Evolutionary conservation across 2,888 invertebrate genomes (phyloP), one percentile per base, ranked within the genome.

Genomic region (Apeira syringaria): DNA sequence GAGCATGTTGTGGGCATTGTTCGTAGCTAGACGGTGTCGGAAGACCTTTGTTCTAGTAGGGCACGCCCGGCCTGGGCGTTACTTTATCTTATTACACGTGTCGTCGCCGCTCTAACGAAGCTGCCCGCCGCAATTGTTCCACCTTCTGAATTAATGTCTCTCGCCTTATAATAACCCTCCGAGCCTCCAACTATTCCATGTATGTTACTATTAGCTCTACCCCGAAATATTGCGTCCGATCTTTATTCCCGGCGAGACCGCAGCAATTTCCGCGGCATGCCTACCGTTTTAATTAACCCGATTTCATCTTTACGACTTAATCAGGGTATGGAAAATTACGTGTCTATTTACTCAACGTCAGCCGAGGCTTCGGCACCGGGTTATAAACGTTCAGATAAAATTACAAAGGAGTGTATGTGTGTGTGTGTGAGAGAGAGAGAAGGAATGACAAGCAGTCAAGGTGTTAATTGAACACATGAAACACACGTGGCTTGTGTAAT

Each of bases 61-160:
- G 71, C 74, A 73, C 65, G 65, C 37, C 48, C 47, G 50, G 49
- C 56, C 55, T 63, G 66, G 63, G 64, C 61, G 69, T 76, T 74
- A 82, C 76, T 83, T 79, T 82, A 84, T 84, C 80, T 80, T 76
- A 81, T 83, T 81, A 82, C 80, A 84, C 73, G 72, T 80, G 77
- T 79, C 77, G 74, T 69, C 66, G 68, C 63, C 72, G 74, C 68
- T 71, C 70, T 77, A 74, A 78, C 75, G 71, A 75, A 79, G 71
- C 75, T 74, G 74, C 67, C 68, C 62, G 64, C 69, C 74, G 61
- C 77, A 74, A 80, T 80, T 77, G 76, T 80, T 68, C 66, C 67
- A 66, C 68, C 68, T 69, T 56, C 65, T 67, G 72, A 79, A 78
- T 78, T 77, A 79, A 83, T 79, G 70, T 67, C 57, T 59, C 57